These are phyloP conservation scores for Tenthredo notha DNA, from an alignment of 2,888 invertebrate genomes.

Conservation along the genomic window DNA sequence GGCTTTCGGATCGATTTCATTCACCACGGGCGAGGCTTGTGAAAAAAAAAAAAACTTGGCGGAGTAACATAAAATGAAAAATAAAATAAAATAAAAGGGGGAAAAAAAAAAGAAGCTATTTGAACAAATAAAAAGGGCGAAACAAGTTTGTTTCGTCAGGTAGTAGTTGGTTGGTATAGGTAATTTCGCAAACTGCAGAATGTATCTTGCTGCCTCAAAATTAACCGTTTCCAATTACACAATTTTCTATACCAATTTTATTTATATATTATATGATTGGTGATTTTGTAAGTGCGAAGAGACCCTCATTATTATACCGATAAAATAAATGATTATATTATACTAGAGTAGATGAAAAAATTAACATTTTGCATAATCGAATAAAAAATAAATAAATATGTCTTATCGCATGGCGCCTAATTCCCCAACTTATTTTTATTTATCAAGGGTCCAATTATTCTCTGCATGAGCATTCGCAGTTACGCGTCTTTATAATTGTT, in stretches of 20 bases:
- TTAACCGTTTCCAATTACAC: neutral
- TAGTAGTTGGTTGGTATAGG: neutral
- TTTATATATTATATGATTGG: neutral
- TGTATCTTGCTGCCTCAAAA: neutral
- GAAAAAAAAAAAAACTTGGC: slow-evolving; percentile 34
- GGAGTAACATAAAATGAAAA: neutral
- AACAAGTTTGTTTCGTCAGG: slow-evolving; percentile 27
- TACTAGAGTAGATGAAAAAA: neutral
- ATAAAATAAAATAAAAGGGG: neutral
- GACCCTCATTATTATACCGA: neutral
- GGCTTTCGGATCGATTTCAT: slow-evolving; percentile 39
- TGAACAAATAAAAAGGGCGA: slow-evolving; percentile 28
- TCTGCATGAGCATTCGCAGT: neutral
- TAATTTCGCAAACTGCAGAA: neutral
- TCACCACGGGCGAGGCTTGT: slow-evolving; percentile 34
- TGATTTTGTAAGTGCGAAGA: neutral
- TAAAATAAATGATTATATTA: neutral
- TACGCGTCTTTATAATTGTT: slow-evolving; percentile 17
- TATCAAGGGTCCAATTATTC: slow-evolving; percentile 13
- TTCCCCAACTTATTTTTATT: neutral
- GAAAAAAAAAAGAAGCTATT: neutral
- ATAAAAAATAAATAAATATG: neutral
- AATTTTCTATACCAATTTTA: too few relatives aligned
- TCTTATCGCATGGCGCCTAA: neutral
- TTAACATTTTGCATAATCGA: neutral